Percentiles rank a stretch among this genome's conserved stretches.
Conservation (phyloP, 1,140 invertebrate genomes). For the Aphis craccivora region DNA sequence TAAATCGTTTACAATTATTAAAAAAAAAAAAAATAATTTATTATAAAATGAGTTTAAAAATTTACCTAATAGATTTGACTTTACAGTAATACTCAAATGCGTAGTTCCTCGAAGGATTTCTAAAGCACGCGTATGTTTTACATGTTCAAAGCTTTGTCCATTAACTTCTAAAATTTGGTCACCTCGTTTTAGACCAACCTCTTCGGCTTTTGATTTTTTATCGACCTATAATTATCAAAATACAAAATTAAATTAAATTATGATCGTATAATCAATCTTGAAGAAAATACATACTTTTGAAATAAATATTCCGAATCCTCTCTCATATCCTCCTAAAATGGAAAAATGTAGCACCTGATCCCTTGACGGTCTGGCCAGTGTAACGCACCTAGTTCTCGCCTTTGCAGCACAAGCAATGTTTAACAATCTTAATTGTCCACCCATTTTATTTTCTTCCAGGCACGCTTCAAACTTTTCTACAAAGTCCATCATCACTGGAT, state of each 20-base stretch:
- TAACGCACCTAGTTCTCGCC: constrained; percentile 88
- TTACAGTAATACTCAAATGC: constrained; percentile 94
- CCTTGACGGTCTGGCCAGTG: constrained; percentile 86
- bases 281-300: constrained; percentile 72
- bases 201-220: constrained; percentile 90
- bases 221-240: constrained; percentile 71
- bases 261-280: neutral
- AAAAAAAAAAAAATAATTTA: neutral
- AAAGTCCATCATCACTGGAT: constrained; percentile 96
- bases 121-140: constrained; percentile 86
- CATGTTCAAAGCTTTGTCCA: constrained; percentile 92
- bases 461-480: constrained; percentile 90
- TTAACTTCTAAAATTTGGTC: constrained; percentile 99
- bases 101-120: constrained; percentile 93
- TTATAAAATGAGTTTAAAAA: neutral
- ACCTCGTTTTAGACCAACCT: constrained; percentile 94
- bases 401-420: constrained; percentile 98
- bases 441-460: constrained; percentile 85
- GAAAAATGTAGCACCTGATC: constrained; percentile 93
- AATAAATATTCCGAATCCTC: constrained; percentile 92
- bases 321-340: constrained; percentile 92
- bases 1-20: constrained; percentile 59
- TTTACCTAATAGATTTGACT: constrained; percentile 88
- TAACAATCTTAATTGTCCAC: constrained; percentile 78
- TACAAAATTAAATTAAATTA: neutral